Conservation (phyloP, 2,113 vertebrate species). For the Melanerpes formicivorus region DNA sequence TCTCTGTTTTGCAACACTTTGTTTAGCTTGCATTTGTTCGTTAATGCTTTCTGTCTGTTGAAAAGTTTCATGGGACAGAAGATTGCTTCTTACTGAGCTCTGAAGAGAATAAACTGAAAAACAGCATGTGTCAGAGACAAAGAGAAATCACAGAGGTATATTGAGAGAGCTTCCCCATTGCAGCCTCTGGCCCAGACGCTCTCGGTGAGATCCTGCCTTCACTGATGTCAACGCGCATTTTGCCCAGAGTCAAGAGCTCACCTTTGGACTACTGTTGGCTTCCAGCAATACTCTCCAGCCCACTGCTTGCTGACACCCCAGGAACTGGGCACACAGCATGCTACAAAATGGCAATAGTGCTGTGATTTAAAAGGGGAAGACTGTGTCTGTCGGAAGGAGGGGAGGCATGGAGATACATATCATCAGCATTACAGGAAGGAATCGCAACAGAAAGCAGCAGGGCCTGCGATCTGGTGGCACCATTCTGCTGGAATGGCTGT, state of each 20-base stretch:
- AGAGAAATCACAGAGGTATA: not conserved
- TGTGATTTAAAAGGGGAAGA: not conserved
- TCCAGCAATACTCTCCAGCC: not conserved
- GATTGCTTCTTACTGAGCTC: not conserved
- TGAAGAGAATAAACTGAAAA: not conserved
- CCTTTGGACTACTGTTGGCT: not conserved
- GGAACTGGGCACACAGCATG: not conserved
- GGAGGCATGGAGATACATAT: not conserved
- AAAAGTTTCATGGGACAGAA: not conserved
- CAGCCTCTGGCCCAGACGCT: fast-evolving
- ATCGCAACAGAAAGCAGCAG: not conserved
- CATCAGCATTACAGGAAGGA: not conserved
- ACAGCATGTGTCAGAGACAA: not conserved
- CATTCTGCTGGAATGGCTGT: not conserved
- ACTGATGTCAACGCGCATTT: not conserved
- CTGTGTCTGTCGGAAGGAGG: fast-evolving
- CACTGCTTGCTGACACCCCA: not conserved
- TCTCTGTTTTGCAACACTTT: not conserved
- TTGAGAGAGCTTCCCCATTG: not conserved
- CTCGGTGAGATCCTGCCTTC: not conserved
- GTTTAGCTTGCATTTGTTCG: not conserved
- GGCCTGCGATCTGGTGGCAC: not conserved
- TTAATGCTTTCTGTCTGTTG: not conserved
- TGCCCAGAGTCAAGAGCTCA: not conserved
- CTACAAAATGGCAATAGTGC: not conserved